phyloP scores from a whole-genome alignment of 2,888 invertebrate genomes.

The Chromoteleia sp. region DNA sequence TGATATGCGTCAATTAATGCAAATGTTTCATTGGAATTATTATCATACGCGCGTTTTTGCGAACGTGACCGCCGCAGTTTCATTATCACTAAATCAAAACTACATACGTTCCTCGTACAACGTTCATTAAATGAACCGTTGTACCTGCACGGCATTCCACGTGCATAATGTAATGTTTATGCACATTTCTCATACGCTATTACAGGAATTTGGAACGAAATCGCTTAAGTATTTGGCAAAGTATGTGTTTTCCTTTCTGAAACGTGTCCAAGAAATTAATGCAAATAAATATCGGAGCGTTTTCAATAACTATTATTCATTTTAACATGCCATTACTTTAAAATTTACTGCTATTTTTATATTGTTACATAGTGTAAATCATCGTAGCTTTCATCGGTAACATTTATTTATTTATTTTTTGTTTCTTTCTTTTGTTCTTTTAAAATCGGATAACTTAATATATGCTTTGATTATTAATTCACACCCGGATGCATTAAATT shows the following conservation, averaged over 20 bases:
- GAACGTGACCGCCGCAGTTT: background rate
- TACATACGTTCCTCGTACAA: background rate
- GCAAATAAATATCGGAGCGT: slow-evolving; percentile 61
- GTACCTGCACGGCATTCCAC: background rate
- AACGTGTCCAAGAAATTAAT: slow-evolving; percentile 67
- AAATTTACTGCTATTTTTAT: slow-evolving; percentile 17
- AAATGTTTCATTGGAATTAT: no score
- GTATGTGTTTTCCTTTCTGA: slow-evolving; percentile 53
- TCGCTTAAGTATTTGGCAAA: slow-evolving; percentile 51
- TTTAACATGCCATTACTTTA: slow-evolving; percentile 36
- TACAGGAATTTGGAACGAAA: slow-evolving; percentile 59
- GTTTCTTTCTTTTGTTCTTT: background rate
- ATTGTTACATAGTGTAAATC: slow-evolving; percentile 21
- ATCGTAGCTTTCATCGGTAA: slow-evolving; percentile 9
- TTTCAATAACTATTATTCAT: slow-evolving; percentile 55
- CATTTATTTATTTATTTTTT: no score
- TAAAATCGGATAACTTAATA: background rate
- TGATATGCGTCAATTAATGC: background rate
- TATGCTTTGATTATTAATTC: background rate
- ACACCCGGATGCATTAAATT: background rate
- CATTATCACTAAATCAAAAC: slow-evolving; percentile 2
- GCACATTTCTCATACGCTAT: slow-evolving; percentile 29
- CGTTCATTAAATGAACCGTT: slow-evolving; percentile 23
- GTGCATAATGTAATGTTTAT: slow-evolving; percentile 14
- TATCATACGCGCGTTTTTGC: no score